These are phyloP conservation scores for Anolis sagrei DNA, from an alignment of 2,113 vertebrate genomes.

Conservation along the genomic window DNA sequence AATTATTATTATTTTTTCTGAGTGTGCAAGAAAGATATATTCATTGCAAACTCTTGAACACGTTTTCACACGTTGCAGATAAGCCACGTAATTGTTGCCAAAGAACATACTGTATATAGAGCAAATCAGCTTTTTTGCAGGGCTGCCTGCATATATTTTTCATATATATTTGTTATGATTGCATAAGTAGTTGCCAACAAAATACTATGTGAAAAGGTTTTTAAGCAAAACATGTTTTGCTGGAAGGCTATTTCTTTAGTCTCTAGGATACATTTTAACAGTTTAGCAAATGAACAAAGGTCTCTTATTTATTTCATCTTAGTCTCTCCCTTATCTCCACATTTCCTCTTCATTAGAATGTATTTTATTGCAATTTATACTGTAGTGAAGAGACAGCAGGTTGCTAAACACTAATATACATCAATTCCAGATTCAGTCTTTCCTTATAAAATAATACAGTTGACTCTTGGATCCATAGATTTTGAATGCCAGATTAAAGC, in stretches of 20 bases:
- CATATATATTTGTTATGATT: neutral
- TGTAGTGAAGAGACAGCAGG: neutral
- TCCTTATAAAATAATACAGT: no score
- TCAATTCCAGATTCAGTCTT: neutral
- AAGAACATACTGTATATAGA: neutral
- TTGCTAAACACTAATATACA: no score
- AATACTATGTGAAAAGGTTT: no score
- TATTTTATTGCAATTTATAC: no score
- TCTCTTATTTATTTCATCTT: accelerated
- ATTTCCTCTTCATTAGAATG: neutral
- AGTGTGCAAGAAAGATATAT: conserved; percentile 34
- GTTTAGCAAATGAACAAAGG: neutral
- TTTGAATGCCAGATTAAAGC: no score
- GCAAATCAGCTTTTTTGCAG: neutral
- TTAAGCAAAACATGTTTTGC: neutral
- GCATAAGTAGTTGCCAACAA: no score
- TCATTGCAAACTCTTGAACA: neutral
- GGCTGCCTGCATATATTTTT: neutral
- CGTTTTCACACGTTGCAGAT: neutral
- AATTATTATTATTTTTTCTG: no score
- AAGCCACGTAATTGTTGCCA: neutral
- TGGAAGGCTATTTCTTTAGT: neutral
- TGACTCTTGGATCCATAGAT: no score
- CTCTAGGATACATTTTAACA: conserved; percentile 5
- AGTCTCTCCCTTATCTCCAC: neutral